Base-by-base conservation (phyloP, 2,888 invertebrate genomes). In the Cheilosia vernalis region DNA sequence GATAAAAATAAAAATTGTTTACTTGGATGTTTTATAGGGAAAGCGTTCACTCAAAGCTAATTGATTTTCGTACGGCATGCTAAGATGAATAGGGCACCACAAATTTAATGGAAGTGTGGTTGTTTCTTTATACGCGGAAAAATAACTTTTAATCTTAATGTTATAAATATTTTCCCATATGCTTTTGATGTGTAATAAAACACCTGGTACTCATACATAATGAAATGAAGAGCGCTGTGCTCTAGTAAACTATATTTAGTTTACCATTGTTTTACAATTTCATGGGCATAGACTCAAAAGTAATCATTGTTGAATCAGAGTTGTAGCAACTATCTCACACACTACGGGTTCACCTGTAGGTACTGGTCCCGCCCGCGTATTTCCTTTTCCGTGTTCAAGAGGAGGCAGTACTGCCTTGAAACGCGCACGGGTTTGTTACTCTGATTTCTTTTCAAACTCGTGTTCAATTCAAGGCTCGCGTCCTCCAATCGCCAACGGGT, bases 141-240 rank as follows among this genome's bases (percentile, higher is more conserved):
- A 44, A 24, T 51, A 72, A 60, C 49, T 40, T 44, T 72, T 10
- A 40, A 60, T 40, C 27, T 24, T 24, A 60, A 51, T 40, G 37
- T 56, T 72, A 44, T 60, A 72, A 63, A 73, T 73, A 73, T 63
- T 63, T 44, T 13, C 15, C 10, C 51, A 63, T 53, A 63, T 73
- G 63, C 27, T 63, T 53, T 53, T 17, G 4, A 61, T 17, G 24
- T 19, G 42, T 9, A 44, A 42, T 42, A 44, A 53, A 53, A 63
- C 73, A 73, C 73, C 73, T 73, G 73, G 61, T 17, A 27, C 27
- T 6, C 27, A 5, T 27, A 42, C n/a, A 30, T 7, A 19, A 24
- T 69, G 17, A 69, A 33, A 69, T 47, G 33, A 27, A 44, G 10
- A 47, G 21, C 10, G 33, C 4, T 42, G 5, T 30, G 21, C 21